Base-by-base conservation (phyloP, 1,140 invertebrate species). In the Megathymus violae region DNA sequence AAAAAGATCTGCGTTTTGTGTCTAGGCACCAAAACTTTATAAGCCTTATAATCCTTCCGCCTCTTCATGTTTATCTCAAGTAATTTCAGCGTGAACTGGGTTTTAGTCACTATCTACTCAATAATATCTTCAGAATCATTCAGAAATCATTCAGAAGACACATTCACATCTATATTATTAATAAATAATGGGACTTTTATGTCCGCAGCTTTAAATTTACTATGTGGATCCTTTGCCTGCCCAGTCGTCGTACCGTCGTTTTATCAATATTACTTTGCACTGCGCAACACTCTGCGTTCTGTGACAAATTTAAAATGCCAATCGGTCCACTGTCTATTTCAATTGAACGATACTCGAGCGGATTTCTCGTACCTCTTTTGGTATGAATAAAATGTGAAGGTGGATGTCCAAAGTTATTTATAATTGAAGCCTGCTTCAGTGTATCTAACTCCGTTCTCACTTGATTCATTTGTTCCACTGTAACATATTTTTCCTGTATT, bases 151-250 rank as follows among this genome's bases (percentile, higher is more conserved):
- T n/a, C n/a, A 3, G 51, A 27, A 0, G 50, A 43, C 1, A 52
- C 60, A 0, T 47, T 13, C 25, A 64, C 69, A 27, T 70, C 40
- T 14, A 73, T 58, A 4, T 73, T 71, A 1, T 62, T 63, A n/a
- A 76, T 69, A 63, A 76, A 71, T 10, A 76, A 13, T 4, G 74
- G 66, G 5, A 61, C 36, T 46, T 52, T 52, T 6, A 22, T 59
- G 0, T 70, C 67, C 7, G 69, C 69, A 0, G 73, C 67, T 43
- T 58, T 69, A 62, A 76, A 76, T n/a, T 67, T 72, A 40, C 11
- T 11, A 11, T 3, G 19, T 22, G 19, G 19, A 22, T 22, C 19
- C 19, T 22, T 22, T 5, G 19, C 19, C 19, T 3, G 19, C 5
- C 19, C 19, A n/a, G n/a, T n/a, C n/a, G n/a, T n/a, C n/a, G n/a